Evolutionary conservation across 2,113 vertebrate genomes (phyloP).

Genomic region (Gambusia holbrooki): DNA sequence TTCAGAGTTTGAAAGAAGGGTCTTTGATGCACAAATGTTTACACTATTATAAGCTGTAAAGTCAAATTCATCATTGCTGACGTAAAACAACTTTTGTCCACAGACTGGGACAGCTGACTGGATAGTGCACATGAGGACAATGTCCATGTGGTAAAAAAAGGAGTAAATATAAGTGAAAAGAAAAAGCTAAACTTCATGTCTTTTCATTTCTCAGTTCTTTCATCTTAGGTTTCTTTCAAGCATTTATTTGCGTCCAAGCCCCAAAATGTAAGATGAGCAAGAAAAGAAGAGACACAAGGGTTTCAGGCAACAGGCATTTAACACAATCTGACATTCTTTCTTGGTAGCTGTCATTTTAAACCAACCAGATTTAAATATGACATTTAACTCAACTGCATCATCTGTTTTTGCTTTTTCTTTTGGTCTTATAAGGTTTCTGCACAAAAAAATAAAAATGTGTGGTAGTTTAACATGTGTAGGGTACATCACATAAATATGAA

Average conservation of each 20-base stretch:
- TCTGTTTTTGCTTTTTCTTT: neutral
- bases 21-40: constrained; percentile 52
- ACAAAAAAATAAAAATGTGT: neutral
- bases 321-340: neutral
- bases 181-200: too few relatives aligned
- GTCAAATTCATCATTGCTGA: constrained; percentile 59
- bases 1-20: constrained; percentile 54
- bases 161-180: neutral
- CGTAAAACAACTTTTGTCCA: constrained; percentile 54
- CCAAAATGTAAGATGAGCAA: too few relatives aligned
- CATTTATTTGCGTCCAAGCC: too few relatives aligned
- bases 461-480: neutral
- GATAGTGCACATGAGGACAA: neutral
- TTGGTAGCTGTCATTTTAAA: neutral
- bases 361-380: neutral
- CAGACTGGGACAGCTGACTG: neutral
- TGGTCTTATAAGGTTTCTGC: neutral
- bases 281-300: neutral
- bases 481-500: neutral
- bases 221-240: neutral
- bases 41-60: constrained; percentile 56
- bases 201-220: neutral
- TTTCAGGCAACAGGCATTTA: neutral
- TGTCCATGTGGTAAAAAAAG: neutral
- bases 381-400: neutral